Conservation (phyloP, 2,113 vertebrate species). For the Anseranas semipalmata region DNA sequence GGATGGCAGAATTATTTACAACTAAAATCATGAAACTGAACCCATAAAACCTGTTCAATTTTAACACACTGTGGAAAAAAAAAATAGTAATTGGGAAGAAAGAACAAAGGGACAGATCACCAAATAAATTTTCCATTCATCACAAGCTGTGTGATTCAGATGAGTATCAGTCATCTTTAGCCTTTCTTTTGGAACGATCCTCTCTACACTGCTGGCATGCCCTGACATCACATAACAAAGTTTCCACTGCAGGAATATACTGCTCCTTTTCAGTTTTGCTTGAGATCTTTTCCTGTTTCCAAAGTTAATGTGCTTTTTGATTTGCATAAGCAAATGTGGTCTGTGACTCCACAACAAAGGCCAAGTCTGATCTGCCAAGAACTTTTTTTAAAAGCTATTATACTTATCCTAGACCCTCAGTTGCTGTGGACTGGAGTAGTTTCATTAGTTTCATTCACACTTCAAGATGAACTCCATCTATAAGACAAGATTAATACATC, state of each 20-base stretch:
- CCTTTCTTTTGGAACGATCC: neutral
- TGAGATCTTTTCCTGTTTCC: neutral
- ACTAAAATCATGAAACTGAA: neutral
- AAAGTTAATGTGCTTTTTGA: neutral
- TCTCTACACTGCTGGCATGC: neutral
- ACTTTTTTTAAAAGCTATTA: neutral
- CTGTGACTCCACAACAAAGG: neutral
- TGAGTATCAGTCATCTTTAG: neutral
- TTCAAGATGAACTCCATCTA: neutral
- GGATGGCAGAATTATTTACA: neutral
- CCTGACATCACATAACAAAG: neutral
- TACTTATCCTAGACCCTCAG: neutral
- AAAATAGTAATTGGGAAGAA: neutral
- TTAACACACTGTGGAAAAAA: neutral
- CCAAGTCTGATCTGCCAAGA: neutral
- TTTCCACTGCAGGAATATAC: neutral
- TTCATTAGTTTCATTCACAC: neutral
- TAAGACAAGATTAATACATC: neutral
- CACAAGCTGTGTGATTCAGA: neutral
- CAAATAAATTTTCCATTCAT: neutral
- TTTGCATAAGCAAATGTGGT: neutral
- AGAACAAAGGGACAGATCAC: neutral
- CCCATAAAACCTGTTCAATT: neutral
- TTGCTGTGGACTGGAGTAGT: neutral
- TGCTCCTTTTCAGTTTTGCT: neutral